Evolutionary conservation across 2,888 invertebrate species (phyloP).

Genomic region (Ormyrus labotus): DNA sequence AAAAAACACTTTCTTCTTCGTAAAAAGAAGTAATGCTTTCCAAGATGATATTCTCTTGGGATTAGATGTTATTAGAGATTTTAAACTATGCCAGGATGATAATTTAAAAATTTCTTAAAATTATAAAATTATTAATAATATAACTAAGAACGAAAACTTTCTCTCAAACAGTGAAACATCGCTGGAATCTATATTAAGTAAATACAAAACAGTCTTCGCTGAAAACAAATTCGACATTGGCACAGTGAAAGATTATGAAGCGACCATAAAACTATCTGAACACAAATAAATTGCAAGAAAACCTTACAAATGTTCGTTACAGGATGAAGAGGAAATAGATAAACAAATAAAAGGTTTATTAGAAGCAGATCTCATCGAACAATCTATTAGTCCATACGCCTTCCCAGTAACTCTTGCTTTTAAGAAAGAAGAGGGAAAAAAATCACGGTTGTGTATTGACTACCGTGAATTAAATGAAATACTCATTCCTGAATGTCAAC

Average conservation of each 20-base stretch:
- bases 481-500: conserved; percentile 51
- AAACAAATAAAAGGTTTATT: conserved; percentile 53
- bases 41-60: no score
- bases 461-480: conserved; percentile 54
- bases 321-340: conserved; percentile 57
- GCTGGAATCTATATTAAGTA: conserved; percentile 35
- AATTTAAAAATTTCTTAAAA: no score
- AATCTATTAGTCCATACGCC: conserved; percentile 53
- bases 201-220: conserved; percentile 52
- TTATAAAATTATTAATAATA: no score
- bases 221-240: conserved; percentile 56
- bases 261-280: conserved; percentile 54
- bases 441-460: conserved; percentile 51
- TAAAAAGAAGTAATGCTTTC: no score
- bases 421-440: conserved; percentile 53
- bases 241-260: conserved; percentile 52
- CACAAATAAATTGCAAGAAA: conserved; percentile 57
- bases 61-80: no score
- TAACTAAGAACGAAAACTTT: conserved; percentile 16
- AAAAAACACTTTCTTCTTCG: not conserved
- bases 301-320: conserved; percentile 55
- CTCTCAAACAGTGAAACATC: no score
- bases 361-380: conserved; percentile 53
- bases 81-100: no score
- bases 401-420: conserved; percentile 52